phyloP scores from a whole-genome alignment of 2,113 vertebrate genomes.

The Dromas ardeola region DNA sequence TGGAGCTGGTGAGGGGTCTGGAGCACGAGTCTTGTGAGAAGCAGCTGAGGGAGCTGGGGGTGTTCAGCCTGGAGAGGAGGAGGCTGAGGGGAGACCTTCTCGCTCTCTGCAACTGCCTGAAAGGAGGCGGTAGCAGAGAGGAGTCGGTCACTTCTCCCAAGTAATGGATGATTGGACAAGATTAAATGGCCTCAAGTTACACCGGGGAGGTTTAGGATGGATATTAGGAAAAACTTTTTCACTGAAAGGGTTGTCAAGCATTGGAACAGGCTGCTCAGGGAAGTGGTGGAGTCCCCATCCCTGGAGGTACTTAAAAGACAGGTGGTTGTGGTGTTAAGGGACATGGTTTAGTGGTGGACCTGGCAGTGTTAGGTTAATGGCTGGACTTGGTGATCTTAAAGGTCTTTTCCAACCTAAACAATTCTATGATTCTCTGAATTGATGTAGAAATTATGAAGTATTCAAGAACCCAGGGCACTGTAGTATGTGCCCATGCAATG shows the following conservation, averaged over 20 bases:
- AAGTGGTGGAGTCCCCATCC: neutral
- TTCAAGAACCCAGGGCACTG: neutral
- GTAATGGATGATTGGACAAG: neutral
- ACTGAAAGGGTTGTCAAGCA: neutral
- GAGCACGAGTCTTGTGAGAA: neutral
- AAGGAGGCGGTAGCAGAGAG: rapidly evolving
- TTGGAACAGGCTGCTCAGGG: neutral
- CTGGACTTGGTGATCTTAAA: neutral
- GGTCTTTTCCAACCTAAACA: neutral
- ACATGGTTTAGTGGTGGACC: neutral
- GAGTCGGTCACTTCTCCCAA: neutral
- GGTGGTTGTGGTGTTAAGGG: neutral
- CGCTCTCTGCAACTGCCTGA: neutral
- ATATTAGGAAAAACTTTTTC: neutral
- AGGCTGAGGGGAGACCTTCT: neutral
- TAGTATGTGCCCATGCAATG: neutral
- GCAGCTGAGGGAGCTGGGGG: neutral
- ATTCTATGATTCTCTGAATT: neutral
- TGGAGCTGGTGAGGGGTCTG: neutral
- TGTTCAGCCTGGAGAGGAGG: neutral
- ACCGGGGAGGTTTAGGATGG: neutral
- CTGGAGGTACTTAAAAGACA: neutral
- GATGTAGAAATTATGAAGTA: neutral
- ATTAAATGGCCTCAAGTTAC: neutral
- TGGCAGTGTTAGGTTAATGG: neutral